Evolutionary conservation across 2,888 invertebrate species (phyloP).

Genomic region (Diarsia dahlii): DNA sequence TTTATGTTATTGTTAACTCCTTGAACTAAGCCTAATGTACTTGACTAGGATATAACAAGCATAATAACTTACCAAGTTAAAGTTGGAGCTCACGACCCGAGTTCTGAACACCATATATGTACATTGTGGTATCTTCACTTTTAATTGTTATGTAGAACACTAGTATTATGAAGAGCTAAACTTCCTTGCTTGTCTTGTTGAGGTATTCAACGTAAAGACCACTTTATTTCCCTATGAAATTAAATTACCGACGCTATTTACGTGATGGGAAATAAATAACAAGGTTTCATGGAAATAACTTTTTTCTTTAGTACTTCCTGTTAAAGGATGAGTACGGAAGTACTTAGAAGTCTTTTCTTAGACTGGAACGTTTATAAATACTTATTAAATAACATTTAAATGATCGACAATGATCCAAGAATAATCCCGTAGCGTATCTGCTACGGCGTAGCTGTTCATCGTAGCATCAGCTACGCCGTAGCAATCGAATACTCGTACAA

Average conservation of each 20-base stretch:
- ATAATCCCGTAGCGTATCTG: neutral
- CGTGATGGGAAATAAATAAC: neutral
- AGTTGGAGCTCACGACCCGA: slow-evolving; percentile 56
- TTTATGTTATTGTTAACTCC: slow-evolving; percentile 65
- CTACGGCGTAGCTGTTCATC: neutral
- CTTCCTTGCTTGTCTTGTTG: slow-evolving; percentile 37
- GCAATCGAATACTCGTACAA: neutral
- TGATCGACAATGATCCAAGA: neutral
- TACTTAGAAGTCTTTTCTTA: neutral
- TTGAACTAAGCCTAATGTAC: slow-evolving; percentile 64
- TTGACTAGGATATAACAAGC: slow-evolving; percentile 56
- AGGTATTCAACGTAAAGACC: slow-evolving; percentile 17
- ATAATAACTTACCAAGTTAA: slow-evolving; percentile 62
- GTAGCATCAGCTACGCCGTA: slow-evolving; percentile 7
- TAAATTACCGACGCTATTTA: slow-evolving; percentile 1
- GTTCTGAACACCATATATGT: slow-evolving; percentile 49
- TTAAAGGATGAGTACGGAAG: neutral
- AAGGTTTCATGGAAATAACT: neutral
- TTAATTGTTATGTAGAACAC: slow-evolving; percentile 62
- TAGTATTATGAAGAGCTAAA: slow-evolving; percentile 51
- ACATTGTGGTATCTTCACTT: slow-evolving; percentile 48
- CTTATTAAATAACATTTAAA: neutral
- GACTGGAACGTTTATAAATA: too few relatives aligned
- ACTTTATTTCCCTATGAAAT: slow-evolving; percentile 17
- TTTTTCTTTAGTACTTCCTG: neutral